Conservation (phyloP, 2,888 invertebrate genomes). For the Rhingia rostrata region DNA sequence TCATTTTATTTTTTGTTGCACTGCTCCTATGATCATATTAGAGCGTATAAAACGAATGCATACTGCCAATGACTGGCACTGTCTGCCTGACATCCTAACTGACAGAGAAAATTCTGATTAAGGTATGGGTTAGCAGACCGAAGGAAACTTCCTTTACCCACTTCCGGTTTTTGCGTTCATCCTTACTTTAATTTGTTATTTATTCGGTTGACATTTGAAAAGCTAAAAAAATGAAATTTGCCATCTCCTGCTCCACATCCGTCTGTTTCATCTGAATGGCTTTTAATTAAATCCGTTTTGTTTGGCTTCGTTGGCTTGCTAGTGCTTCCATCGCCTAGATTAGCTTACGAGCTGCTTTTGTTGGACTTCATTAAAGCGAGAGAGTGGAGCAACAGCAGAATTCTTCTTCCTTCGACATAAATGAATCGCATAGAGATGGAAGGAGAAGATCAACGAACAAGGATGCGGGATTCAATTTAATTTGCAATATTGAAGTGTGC, state of each 20-base stretch:
- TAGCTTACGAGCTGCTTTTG: constrained; percentile 61
- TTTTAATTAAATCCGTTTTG: constrained; percentile 72
- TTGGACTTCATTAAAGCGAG: constrained; percentile 66
- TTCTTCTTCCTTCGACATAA: not conserved
- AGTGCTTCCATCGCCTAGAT: constrained; percentile 40
- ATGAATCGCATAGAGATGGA: not conserved
- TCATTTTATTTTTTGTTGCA: not conserved
- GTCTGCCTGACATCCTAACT: constrained; percentile 35
- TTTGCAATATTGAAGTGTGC: constrained; percentile 63
- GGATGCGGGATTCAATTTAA: constrained; percentile 49
- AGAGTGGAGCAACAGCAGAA: not conserved
- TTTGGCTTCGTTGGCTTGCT: constrained; percentile 57
- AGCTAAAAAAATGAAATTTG: constrained; percentile 10
- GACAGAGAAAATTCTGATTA: not conserved
- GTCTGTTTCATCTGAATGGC: constrained; percentile 37
- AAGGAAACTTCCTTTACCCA: not conserved
- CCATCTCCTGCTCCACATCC: constrained; percentile 1
- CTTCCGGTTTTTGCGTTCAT: constrained; percentile 32
- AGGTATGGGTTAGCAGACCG: not conserved
- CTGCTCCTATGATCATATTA: constrained; percentile 6
- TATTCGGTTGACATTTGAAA: constrained; percentile 59
- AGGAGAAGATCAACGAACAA: not conserved
- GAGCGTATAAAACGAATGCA: not conserved
- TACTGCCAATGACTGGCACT: constrained; percentile 38
- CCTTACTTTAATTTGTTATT: constrained; percentile 60